These are phyloP conservation scores for Alouatta palliata DNA, from an alignment of 2,113 vertebrate species.

Conservation along the genomic window DNA sequence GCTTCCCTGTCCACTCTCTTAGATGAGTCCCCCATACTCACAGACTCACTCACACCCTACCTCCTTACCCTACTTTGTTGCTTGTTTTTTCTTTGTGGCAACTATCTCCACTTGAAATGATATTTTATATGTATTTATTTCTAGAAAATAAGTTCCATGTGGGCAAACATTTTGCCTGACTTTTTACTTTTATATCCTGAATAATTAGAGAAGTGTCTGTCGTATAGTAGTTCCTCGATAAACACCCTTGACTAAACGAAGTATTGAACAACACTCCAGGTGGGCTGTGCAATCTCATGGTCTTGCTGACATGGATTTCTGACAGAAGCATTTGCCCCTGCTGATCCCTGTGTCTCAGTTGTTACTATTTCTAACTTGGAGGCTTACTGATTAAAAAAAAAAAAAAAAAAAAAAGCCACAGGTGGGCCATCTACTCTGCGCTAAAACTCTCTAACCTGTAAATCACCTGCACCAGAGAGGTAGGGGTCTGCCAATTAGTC, in stretches of 20 bases:
- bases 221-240: not conserved
- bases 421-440: too few species aligned
- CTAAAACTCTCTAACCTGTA: too few species aligned
- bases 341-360: not conserved
- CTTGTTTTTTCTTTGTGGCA: not conserved
- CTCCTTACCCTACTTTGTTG: not conserved
- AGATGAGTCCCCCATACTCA: not conserved
- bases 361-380: not conserved
- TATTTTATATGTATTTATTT: not conserved
- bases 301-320: not conserved
- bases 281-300: not conserved
- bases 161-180: not conserved
- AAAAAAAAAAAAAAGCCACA: not conserved
- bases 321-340: not conserved
- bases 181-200: not conserved
- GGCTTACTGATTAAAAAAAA: not conserved
- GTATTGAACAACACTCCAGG: not conserved
- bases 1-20: not conserved
- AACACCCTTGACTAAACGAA: not conserved
- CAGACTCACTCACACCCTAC: not conserved
- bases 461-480: not conserved
- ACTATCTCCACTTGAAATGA: not conserved
- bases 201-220: not conserved
- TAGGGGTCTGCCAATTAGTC: not conserved
- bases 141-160: not conserved